Evolutionary conservation across 2,797 vertebrate genomes (phyloP).

Genomic region (Anolis apletophallus): DNA sequence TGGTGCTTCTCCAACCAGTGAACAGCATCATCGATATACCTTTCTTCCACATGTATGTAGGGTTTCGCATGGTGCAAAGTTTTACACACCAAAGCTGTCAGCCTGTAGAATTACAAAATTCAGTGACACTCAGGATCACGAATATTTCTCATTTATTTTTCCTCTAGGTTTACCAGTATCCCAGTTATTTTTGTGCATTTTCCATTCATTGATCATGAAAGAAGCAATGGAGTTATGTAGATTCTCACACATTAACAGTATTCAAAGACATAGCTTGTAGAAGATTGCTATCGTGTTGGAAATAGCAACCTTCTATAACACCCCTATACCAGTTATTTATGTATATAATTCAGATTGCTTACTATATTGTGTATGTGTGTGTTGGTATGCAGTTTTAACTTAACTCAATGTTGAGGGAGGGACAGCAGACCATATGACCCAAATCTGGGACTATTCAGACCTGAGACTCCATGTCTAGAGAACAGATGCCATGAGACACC

Average conservation of each 20-base stretch:
- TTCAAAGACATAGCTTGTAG: too few species aligned
- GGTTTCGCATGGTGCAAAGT: slow-evolving; percentile 81
- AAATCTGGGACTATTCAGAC: too few species aligned
- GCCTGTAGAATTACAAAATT: slow-evolving; percentile 71
- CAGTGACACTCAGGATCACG: neutral
- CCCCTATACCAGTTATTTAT: too few species aligned
- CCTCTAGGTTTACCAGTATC: neutral
- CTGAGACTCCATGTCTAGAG: too few species aligned
- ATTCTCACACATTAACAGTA: neutral
- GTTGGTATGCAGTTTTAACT: too few species aligned
- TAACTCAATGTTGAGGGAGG: too few species aligned
- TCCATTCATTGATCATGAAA: neutral
- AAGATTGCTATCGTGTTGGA: too few species aligned
- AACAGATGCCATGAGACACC: too few species aligned
- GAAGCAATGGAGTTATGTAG: neutral
- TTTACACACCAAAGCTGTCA: slow-evolving; percentile 87
- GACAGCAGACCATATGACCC: too few species aligned
- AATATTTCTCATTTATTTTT: neutral
- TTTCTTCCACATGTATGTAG: slow-evolving; percentile 78
- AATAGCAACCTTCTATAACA: too few species aligned
- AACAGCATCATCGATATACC: slow-evolving; percentile 70
- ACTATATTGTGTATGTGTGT: too few species aligned
- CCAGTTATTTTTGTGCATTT: neutral
- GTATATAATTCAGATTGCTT: too few species aligned
- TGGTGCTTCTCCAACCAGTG: slow-evolving; percentile 79